phyloP scores from a whole-genome alignment of 2,888 invertebrate genomes.

The Ceraclea dissimilis region DNA sequence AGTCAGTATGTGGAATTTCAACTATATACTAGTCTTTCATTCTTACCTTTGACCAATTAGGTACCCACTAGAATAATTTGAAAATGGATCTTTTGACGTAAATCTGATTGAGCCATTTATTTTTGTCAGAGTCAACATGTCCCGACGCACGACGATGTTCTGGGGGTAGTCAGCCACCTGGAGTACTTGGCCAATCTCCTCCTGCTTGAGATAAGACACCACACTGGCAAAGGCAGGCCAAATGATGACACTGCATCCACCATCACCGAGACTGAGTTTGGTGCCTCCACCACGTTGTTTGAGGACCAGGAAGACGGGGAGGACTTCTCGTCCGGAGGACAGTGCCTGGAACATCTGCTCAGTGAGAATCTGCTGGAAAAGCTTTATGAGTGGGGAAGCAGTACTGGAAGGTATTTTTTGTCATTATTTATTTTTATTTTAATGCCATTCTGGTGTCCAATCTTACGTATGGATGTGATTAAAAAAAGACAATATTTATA shows the following conservation, averaged over 20 bases:
- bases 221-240: not conserved
- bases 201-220: slow-evolving; percentile 68
- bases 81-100: no score
- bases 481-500: no score
- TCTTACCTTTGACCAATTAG: no score
- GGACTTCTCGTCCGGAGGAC: slow-evolving; percentile 34
- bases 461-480: no score
- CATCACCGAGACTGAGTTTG: not conserved
- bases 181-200: slow-evolving; percentile 85
- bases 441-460: no score
- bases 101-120: not conserved
- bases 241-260: not conserved
- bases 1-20: no score
- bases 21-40: no score
- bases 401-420: slow-evolving; percentile 61
- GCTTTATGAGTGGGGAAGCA: slow-evolving; percentile 77
- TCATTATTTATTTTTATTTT: not conserved
- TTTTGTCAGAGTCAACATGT: slow-evolving; percentile 40
- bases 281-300: not conserved
- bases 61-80: no score
- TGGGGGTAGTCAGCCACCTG: slow-evolving; percentile 84
- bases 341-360: slow-evolving; percentile 74
- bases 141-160: slow-evolving; percentile 75
- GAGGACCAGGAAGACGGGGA: slow-evolving; percentile 32
- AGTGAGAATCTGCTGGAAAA: slow-evolving; percentile 81